Percentiles rank a stretch among this genome's conserved stretches.
Conservation (phyloP, 2,113 vertebrate species). For the Tapirus terrestris region DNA sequence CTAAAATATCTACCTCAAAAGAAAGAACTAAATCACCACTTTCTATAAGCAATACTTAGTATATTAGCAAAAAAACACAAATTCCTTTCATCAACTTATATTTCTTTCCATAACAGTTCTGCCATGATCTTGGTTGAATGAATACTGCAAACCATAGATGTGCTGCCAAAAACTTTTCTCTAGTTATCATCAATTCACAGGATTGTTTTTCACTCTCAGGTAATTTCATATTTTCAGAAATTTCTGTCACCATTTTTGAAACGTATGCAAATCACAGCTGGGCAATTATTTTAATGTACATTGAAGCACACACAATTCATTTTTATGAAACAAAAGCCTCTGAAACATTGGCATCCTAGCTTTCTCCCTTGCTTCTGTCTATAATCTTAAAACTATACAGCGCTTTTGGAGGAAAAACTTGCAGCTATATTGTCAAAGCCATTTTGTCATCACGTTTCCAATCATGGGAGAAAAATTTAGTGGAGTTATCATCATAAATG, state of each 20-base stretch:
- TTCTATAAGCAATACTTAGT: background rate
- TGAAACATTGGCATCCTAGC: background rate
- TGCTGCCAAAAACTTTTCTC: background rate
- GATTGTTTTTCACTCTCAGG: background rate
- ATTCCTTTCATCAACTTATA: background rate
- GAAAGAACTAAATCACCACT: background rate
- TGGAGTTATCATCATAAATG: background rate
- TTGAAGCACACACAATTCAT: background rate
- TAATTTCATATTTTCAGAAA: background rate
- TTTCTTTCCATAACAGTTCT: background rate
- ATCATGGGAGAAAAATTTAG: background rate
- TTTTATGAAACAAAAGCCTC: background rate
- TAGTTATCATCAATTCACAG: background rate
- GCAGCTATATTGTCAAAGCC: background rate
- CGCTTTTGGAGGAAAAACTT: background rate
- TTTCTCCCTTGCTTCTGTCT: background rate
- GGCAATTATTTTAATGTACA: constrained; percentile 1
- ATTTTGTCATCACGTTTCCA: background rate
- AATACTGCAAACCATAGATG: background rate
- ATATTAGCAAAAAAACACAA: background rate
- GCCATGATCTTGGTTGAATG: background rate
- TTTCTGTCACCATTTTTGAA: background rate
- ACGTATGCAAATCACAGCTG: background rate
- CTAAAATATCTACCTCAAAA: background rate
- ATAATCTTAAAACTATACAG: background rate